Evolutionary conservation across 1,140 invertebrate genomes (phyloP).

Genomic region (Carcinoscorpius rotundicauda): DNA sequence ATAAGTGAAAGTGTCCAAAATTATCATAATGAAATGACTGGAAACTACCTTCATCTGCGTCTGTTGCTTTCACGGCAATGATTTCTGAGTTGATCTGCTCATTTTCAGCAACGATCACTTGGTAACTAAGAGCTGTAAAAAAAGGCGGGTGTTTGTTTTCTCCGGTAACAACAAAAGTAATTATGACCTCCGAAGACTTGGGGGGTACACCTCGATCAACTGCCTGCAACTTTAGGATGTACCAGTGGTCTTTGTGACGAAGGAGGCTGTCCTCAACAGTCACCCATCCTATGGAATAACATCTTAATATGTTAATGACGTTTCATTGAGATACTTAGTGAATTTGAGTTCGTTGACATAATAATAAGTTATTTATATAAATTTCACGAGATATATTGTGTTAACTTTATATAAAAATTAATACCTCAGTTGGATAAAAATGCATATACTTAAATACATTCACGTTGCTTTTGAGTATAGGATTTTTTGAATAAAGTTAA

Average conservation of each 20-base stretch:
- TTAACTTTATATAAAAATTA: too few species aligned
- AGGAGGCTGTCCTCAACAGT: too few species aligned
- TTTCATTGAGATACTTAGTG: not conserved
- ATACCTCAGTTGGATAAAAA: too few species aligned
- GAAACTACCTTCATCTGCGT: conserved; percentile 52
- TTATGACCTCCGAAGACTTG: conserved; percentile 53
- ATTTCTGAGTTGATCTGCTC: conserved; percentile 72
- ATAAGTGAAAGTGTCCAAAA: conserved; percentile 75
- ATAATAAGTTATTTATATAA: not conserved
- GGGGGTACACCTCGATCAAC: conserved; percentile 70
- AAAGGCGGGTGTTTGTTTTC: conserved; percentile 67
- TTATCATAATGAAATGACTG: conserved; percentile 75
- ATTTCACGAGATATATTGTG: too few species aligned
- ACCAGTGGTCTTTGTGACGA: too few species aligned
- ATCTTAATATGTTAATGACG: not conserved
- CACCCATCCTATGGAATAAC: too few species aligned
- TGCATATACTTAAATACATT: too few species aligned
- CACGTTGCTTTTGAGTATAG: too few species aligned
- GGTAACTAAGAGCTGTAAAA: conserved; percentile 69
- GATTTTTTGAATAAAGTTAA: too few species aligned
- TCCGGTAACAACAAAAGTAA: conserved; percentile 65
- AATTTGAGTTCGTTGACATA: not conserved
- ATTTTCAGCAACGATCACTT: conserved; percentile 81
- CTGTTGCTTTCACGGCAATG: conserved; percentile 64
- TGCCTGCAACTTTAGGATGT: conserved; percentile 49